Conservation (phyloP, 2,888 invertebrate genomes). For the Clusia tigrina region DNA sequence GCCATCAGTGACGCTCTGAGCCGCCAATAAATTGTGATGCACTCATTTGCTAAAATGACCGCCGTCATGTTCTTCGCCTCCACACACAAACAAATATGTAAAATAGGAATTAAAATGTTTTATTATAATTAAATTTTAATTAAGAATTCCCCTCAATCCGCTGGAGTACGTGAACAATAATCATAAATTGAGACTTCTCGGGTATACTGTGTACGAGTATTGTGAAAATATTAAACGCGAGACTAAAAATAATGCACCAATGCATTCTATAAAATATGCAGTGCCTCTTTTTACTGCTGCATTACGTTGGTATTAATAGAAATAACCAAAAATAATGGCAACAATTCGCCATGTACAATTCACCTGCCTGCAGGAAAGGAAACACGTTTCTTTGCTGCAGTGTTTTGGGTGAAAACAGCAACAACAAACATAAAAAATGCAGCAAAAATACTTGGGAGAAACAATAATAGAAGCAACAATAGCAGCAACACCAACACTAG, state of each 20-base stretch:
- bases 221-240: neutral
- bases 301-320: slow-evolving; percentile 25
- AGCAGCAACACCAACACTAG: neutral
- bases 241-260: slow-evolving; percentile 2
- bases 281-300: slow-evolving; percentile 8
- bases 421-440: slow-evolving; percentile 11
- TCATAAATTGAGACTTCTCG: too few relatives aligned
- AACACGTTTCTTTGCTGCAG: slow-evolving; percentile 8
- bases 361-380: slow-evolving; percentile 56
- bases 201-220: too few relatives aligned
- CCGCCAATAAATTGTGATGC: too few relatives aligned
- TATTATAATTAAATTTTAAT: too few relatives aligned
- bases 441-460: neutral
- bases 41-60: too few relatives aligned
- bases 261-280: neutral
- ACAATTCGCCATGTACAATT: slow-evolving; percentile 52
- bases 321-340: slow-evolving; percentile 46
- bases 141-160: too few relatives aligned
- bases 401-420: slow-evolving; percentile 18
- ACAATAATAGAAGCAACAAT: neutral
- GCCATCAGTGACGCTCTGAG: too few relatives aligned
- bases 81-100: too few relatives aligned
- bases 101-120: too few relatives aligned
- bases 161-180: too few relatives aligned
- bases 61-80: too few relatives aligned